Evolutionary conservation across 2,113 vertebrate genomes (phyloP), one percentile per base, ranked within the genome.

Genomic region (Corythornis madagascariensis): DNA sequence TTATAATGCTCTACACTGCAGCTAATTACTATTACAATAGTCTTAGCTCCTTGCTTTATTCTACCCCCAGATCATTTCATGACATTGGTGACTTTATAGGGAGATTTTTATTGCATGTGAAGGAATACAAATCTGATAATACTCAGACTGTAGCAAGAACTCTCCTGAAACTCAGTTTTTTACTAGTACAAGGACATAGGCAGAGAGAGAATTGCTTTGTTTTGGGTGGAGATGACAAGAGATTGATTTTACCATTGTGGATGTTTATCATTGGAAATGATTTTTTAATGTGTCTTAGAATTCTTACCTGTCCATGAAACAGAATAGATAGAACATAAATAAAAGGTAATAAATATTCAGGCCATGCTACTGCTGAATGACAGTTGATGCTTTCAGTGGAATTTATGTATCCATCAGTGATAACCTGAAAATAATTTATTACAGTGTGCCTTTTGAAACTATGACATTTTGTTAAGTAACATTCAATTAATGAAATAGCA

Each of bases 331-430:
- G 35, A 77, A 63, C 16, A 9, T 76, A 89, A 96, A 88, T 88
- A 94, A 89, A 83, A 86, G 45, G 24, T 31, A 77, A 89, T 89
- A 95, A 88, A 91, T 92, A 96, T 91, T 91, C 82, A 83, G 64
- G 35, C 82, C 79, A 15, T 61, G 45, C 47, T 80, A 45, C 28
- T 89, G 69, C 52, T 88, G 79, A 73, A 78, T 76, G 60, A 76
- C 75, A 93, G 53, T 7, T 64, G 75, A 86, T 75, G 79, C 24
- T 85, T 93, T 89, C 87, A 74, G 56, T 81, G 53, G 75, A 81
- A 93, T 95, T 93, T 83, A 56, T 47, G 53, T 71, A 87, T 92
- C 89, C 69, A 80, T 64, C 82, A 88, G 56, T 81, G 75, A 83
- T 64, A 92, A 69, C 78, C 55, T 83, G 52, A 59, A 93, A 83